Percentiles rank a stretch among this genome's conserved stretches.
phyloP scores from a whole-genome alignment of 2,888 invertebrate genomes.

The Drosophila engyochracea region DNA sequence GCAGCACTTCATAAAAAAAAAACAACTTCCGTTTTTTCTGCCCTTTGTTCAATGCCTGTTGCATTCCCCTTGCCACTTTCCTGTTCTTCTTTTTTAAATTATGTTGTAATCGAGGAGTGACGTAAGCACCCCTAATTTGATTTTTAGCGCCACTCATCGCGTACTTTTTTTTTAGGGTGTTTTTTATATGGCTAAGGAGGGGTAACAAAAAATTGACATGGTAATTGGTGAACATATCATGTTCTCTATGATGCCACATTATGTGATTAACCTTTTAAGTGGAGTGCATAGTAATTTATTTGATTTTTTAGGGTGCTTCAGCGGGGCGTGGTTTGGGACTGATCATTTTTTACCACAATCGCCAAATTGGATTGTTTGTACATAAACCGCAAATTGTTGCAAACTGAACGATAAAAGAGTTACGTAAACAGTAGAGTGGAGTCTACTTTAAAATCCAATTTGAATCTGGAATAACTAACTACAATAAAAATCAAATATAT shows the following conservation, averaged over 20 bases:
- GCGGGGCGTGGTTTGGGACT: conserved; percentile 26
- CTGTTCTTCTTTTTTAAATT: conserved; percentile 63
- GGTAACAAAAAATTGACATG: conserved; percentile 54
- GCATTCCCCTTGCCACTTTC: conserved; percentile 44
- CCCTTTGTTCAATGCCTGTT: conserved; percentile 55
- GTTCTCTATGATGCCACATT: conserved; percentile 47
- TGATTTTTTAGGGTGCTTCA: conserved; percentile 23
- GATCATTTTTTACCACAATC: conserved; percentile 20
- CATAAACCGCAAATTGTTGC: neutral
- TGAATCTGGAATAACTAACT: neutral
- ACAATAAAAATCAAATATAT: neutral
- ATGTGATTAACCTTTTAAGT: conserved; percentile 55
- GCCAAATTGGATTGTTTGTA: neutral
- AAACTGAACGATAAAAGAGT: neutral
- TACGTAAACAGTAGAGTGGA: neutral
- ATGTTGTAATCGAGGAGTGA: conserved; percentile 76
- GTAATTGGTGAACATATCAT: conserved; percentile 56
- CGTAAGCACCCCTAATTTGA: conserved; percentile 78
- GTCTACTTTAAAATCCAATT: neutral
- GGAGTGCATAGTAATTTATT: conserved; percentile 8
- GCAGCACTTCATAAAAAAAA: conserved; percentile 77
- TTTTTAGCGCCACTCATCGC: conserved; percentile 80
- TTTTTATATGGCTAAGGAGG: conserved; percentile 55
- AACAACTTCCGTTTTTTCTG: conserved; percentile 76
- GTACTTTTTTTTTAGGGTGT: conserved; percentile 57